Conservation (phyloP, 2,888 invertebrate species). For the Hybos culiciformis region DNA sequence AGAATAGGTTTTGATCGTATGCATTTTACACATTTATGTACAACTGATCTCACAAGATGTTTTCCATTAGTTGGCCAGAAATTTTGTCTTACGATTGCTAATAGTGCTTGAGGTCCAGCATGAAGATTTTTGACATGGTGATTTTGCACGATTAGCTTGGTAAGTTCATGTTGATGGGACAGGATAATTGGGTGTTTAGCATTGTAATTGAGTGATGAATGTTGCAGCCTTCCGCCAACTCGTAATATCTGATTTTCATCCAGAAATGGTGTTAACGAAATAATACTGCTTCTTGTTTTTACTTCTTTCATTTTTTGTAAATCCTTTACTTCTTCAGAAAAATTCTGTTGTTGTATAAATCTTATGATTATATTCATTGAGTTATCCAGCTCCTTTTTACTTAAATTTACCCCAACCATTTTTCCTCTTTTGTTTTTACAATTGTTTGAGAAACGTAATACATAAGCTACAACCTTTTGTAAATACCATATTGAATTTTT, state of each 20-base stretch:
- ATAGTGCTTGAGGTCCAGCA: constrained; percentile 1
- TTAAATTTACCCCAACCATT: no score
- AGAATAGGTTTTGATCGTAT: constrained; percentile 1
- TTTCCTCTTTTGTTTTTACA: neutral
- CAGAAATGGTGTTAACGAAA: neutral
- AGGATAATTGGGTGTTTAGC: constrained; percentile 2
- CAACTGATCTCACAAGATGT: constrained; percentile 2
- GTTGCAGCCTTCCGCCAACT: neutral
- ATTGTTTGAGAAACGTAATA: neutral
- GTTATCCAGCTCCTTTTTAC: neutral
- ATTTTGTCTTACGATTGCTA: constrained; percentile 10
- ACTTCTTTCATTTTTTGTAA: no score
- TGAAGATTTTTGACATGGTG: constrained; percentile 1
- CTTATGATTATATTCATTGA: neutral
- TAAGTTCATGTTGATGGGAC: neutral
- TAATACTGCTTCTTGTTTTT: no score
- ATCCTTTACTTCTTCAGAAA: neutral
- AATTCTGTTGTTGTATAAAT: neutral
- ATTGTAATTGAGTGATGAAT: neutral
- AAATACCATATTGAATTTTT: neutral
- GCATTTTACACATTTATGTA: constrained; percentile 9
- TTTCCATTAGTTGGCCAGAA: constrained; percentile 14
- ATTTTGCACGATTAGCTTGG: constrained; percentile 5
- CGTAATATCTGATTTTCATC: neutral
- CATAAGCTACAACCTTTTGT: neutral